Evolutionary conservation across 2,113 vertebrate genomes (phyloP).

Genomic region (Phainopepla nitens): DNA sequence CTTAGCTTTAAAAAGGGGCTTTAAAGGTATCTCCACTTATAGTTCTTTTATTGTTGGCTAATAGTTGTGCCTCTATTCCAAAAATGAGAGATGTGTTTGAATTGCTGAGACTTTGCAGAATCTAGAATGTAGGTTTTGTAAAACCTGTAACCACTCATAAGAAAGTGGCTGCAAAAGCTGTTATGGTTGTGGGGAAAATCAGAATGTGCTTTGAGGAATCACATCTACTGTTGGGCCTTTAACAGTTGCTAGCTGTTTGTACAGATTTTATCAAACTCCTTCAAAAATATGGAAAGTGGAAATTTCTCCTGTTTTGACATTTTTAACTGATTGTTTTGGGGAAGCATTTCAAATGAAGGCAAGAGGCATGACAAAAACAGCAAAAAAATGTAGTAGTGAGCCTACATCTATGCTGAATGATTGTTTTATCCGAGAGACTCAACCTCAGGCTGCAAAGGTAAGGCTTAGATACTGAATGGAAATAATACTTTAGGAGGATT

Average conservation of each 20-base stretch:
- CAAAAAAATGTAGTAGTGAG: background rate
- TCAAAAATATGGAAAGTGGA: background rate
- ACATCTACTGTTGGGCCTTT: background rate
- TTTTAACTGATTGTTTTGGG: background rate
- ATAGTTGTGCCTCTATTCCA: background rate
- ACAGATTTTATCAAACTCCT: background rate
- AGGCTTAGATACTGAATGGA: background rate
- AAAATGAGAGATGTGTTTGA: background rate
- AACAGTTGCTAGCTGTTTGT: rapidly evolving
- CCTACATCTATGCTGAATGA: background rate
- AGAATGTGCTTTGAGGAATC: background rate
- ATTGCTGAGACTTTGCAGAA: background rate
- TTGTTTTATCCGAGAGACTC: background rate
- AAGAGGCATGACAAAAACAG: background rate
- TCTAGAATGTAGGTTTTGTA: background rate
- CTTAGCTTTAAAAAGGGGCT: background rate
- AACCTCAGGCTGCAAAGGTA: background rate
- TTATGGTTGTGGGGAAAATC: background rate
- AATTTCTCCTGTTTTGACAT: background rate
- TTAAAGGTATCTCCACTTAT: background rate
- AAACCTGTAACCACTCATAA: background rate
- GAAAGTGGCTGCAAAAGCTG: background rate
- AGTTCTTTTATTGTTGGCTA: background rate
- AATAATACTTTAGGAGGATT: background rate
- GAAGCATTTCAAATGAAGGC: background rate